phyloP scores from a whole-genome alignment of 2,113 vertebrate genomes.

The Corynorhinus townsendii region DNA sequence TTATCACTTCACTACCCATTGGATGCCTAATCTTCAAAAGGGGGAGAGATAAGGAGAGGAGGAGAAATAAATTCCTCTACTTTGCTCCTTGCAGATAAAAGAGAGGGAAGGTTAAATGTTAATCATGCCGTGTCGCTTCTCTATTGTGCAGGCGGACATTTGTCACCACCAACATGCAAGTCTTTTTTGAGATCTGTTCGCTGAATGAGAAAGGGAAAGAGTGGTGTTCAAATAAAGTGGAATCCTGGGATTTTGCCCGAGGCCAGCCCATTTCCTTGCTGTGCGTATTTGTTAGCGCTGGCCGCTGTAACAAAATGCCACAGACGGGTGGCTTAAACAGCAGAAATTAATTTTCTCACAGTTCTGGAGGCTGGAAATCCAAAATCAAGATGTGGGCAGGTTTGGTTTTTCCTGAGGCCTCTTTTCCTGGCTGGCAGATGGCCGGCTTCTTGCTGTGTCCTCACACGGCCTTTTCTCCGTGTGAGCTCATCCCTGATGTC shows the following conservation, averaged over 20 bases:
- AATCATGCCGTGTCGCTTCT: neutral
- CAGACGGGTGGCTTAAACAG: neutral
- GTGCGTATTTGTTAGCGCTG: neutral
- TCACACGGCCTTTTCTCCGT: neutral
- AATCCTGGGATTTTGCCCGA: neutral
- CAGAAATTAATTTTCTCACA: neutral
- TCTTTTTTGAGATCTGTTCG: neutral
- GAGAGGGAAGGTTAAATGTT: conserved; percentile 9
- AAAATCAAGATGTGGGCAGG: neutral
- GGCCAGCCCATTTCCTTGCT: neutral
- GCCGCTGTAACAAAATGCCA: neutral
- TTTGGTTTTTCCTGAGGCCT: neutral
- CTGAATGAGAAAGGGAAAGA: neutral
- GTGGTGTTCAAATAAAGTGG: neutral
- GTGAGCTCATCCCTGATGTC: neutral
- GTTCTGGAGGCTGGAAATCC: neutral
- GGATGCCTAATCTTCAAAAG: neutral
- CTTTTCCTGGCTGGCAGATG: neutral
- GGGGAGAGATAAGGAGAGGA: neutral
- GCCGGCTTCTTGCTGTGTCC: neutral
- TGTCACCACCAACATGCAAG: neutral
- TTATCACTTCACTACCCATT: neutral
- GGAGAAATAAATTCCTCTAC: neutral
- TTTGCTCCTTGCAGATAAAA: conserved; percentile 13
- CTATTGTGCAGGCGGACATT: neutral